Percentiles rank a stretch among this genome's conserved stretches.
phyloP scores from a whole-genome alignment of 1,140 invertebrate species.

The Atta cephalotes region DNA sequence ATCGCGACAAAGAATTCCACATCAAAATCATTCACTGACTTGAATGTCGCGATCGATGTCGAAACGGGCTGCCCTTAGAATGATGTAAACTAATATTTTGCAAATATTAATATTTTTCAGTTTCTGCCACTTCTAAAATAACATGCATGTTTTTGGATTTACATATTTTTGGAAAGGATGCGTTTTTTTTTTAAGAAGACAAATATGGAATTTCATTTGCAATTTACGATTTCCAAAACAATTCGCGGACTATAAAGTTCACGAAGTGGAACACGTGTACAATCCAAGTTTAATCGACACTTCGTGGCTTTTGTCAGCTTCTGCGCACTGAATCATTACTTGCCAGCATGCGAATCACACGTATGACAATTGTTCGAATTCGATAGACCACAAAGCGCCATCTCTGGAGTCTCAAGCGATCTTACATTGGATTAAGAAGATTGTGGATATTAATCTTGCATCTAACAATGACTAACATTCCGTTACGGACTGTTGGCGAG shows the following conservation, averaged over 20 bases:
- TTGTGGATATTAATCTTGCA: not conserved
- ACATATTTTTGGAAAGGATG: not conserved
- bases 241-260: too few relatives aligned
- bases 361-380: not conserved
- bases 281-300: not conserved
- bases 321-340: not conserved
- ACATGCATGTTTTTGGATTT: not conserved
- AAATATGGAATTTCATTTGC: not conserved
- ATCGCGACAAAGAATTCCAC: not conserved
- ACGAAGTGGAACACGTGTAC: not conserved
- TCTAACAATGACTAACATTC: not conserved
- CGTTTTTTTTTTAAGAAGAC: too few relatives aligned
- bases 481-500: not conserved
- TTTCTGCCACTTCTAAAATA: not conserved
- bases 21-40: not conserved
- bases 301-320: not conserved
- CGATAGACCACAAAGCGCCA: not conserved
- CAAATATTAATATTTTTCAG: not conserved
- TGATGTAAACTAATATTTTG: not conserved
- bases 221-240: not conserved
- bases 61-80: not conserved
- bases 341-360: not conserved
- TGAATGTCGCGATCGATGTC: conserved; percentile 13
- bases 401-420: not conserved
- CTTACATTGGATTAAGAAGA: too few relatives aligned